These are phyloP conservation scores for Bhutanitis thaidina DNA, from an alignment of 2,888 invertebrate genomes.

Conservation along the genomic window DNA sequence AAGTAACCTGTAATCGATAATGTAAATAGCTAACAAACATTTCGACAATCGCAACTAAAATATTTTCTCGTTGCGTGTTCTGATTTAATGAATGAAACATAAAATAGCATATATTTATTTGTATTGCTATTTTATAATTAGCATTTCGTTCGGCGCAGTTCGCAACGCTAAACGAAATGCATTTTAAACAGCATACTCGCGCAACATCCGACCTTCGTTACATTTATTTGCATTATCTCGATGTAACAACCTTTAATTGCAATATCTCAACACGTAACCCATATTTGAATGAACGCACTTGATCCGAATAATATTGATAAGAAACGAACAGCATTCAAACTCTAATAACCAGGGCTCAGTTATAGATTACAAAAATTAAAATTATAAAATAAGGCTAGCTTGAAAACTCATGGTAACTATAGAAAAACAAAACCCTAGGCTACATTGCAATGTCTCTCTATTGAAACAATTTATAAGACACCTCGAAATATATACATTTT, in stretches of 20 bases:
- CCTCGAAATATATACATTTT: slow-evolving; percentile 45
- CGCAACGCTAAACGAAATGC: not conserved
- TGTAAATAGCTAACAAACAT: not conserved
- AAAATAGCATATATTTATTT: not conserved
- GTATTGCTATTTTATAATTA: too few species aligned
- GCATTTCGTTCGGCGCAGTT: not conserved
- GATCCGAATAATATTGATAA: too few species aligned
- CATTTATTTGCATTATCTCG: slow-evolving; percentile 4
- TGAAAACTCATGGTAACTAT: slow-evolving; percentile 77
- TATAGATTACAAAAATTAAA: slow-evolving; percentile 48
- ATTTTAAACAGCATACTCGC: not conserved
- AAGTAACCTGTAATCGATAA: too few species aligned
- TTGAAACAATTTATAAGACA: slow-evolving; percentile 30
- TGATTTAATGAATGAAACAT: not conserved
- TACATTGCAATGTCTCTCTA: slow-evolving; percentile 68
- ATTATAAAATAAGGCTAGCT: slow-evolving; percentile 69
- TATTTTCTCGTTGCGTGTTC: not conserved
- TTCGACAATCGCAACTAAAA: not conserved
- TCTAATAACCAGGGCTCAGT: slow-evolving; percentile 54
- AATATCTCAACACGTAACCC: slow-evolving; percentile 4
- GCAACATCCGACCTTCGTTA: not conserved
- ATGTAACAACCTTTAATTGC: slow-evolving; percentile 6
- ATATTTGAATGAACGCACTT: not conserved
- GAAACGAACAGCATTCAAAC: slow-evolving; percentile 49
- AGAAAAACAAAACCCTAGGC: slow-evolving; percentile 62